Percentiles rank a stretch among this genome's conserved stretches.
Evolutionary conservation across 30 jellyfish, hydroid and myxozoan species (phyloP).

Genomic region (Turritopsis dohrnii): DNA sequence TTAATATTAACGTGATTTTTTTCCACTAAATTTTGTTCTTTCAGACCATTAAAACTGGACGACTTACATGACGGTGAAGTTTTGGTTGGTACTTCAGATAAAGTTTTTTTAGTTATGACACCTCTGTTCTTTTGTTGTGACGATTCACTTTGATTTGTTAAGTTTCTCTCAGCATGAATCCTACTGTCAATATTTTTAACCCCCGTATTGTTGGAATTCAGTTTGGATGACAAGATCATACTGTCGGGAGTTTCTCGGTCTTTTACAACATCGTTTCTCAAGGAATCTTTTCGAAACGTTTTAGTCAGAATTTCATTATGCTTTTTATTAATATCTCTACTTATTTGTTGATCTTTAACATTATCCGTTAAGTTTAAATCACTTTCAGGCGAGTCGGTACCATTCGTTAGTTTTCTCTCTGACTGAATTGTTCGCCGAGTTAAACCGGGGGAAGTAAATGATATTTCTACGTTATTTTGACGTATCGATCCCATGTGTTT

Average conservation of each 20-base stretch:
- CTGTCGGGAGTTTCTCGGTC: background rate
- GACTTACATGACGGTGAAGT: background rate
- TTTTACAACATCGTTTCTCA: background rate
- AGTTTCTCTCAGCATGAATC: conserved; percentile 16
- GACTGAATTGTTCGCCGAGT: conserved; percentile 8
- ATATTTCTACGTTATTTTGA: conserved; percentile 7
- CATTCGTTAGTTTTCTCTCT: conserved; percentile 24
- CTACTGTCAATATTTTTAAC: conserved; percentile 7
- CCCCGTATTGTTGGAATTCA: conserved; percentile 14
- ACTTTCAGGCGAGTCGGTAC: conserved; percentile 13
- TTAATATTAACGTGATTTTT: conserved; percentile 1
- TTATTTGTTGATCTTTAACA: background rate
- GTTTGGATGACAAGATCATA: background rate
- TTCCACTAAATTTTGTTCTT: background rate
- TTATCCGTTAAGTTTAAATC: conserved; percentile 5
- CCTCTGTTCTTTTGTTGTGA: conserved; percentile 26
- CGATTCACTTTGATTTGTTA: conserved; percentile 13
- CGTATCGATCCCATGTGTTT: conserved; percentile 5
- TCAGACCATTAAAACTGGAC: background rate
- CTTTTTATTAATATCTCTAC: background rate
- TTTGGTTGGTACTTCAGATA: background rate
- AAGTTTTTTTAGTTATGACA: conserved; percentile 1
- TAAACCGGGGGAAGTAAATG: conserved; percentile 21
- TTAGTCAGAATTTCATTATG: background rate
- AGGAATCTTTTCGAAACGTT: background rate